Evolutionary conservation across 2,888 invertebrate species (phyloP), one percentile per base, ranked within the genome.

Genomic region (Camponotus fellah): DNA sequence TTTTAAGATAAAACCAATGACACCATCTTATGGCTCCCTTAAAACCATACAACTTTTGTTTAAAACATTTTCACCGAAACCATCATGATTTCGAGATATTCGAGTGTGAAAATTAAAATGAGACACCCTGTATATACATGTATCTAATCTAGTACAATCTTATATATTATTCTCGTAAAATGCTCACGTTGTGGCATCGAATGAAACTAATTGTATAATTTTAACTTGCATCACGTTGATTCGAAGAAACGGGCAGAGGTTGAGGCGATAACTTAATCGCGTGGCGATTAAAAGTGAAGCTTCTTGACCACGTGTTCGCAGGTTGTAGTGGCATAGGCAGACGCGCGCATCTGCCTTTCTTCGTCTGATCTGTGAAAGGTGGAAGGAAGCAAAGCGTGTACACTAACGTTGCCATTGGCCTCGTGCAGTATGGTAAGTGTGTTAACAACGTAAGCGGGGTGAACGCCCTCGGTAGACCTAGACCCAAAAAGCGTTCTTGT

Each of bases 381-480:
- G 75, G 84, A 81, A 80, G 71, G 75, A 74, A 84, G 79, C 72
- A 86, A 71, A 87, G 64, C 65, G 53, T 26, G 26, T 77, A 34
- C 79, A 60, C 79, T 71, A 69, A 80, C 71, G 77, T 68, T 68
- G 84, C 79, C 69, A 71, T 65, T 65, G 72, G 72, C 82, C 37
- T 66, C 79, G 83, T 69, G 71, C 85, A 87, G 88, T 91, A 92
- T 91, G 89, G 92, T 91, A 92, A 93, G 93, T 93, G 92, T 92
- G 92, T 92, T 93, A 92, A 91, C 89, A 91, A 91, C 91, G 91
- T 90, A 87, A 89, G 90, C 91, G 88, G 92, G 94, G 92, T 94
- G 92, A 93, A 94, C 91, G 94, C 91, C 92, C 94, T 92, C 91
- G 82, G 87, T 91, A 93, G 94, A 94, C 94, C 94, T 94, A 94